Conservation (phyloP, 2,888 invertebrate genomes). For the Fragum whitleyi region DNA sequence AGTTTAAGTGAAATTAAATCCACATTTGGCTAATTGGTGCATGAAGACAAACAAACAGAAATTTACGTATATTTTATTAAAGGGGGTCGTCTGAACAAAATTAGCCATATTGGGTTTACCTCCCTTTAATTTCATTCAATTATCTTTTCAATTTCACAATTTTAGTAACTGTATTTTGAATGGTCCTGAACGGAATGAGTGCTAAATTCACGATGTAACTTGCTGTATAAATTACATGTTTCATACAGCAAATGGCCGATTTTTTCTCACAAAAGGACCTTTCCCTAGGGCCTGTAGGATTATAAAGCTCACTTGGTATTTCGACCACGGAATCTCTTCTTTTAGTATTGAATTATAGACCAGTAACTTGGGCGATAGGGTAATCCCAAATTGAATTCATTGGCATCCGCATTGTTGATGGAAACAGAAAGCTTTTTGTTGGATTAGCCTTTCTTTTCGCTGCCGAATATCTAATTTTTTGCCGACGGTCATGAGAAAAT, state of each 20-base stretch:
- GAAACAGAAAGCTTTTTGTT: slow-evolving; percentile 2
- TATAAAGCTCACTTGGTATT: neutral
- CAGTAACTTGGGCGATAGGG: neutral
- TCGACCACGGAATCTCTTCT: neutral
- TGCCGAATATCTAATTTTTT: neutral
- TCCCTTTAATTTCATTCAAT: no score
- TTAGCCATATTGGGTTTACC: no score
- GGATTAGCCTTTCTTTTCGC: neutral
- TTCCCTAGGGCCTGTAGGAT: neutral
- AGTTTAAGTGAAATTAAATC: no score
- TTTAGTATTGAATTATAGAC: neutral
- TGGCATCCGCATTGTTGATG: neutral
- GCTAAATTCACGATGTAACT: no score
- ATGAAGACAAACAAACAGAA: no score
- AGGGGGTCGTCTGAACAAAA: no score
- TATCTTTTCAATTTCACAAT: no score
- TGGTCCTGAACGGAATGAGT: no score
- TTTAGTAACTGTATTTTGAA: no score
- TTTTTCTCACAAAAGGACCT: neutral
- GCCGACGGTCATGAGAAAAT: neutral
- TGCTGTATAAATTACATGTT: no score
- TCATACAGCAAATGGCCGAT: neutral
- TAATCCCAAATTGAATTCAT: slow-evolving; percentile 1
- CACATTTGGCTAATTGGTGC: no score
- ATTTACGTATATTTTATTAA: no score